Evolutionary conservation across 35 echinoderm and acorn worm species (phyloP), one percentile per base, ranked within the genome.

Genomic region (Acanthaster planci): DNA sequence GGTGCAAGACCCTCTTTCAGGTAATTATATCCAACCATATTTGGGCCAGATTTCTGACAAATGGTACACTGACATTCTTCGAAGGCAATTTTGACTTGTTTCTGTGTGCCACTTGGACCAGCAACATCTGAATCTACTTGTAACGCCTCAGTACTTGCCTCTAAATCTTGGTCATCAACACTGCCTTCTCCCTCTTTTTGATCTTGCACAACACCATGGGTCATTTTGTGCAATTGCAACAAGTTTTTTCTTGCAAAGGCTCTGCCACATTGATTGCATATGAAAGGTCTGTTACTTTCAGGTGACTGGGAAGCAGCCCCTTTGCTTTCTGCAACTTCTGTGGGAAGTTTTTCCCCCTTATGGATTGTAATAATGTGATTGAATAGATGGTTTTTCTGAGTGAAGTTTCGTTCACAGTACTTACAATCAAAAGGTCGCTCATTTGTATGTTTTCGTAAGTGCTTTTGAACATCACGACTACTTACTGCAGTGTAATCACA

Each of bases 191-290:
- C 26, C 26, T 72, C 64, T 72, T 72, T 72, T 16, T 72, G 64
- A 29, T 72, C 64, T 29, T 72, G 51, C 9, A 83, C 81, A 9
- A 83, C 52, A 58, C 52, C 58, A 40, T 83, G 81, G 16, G 81
- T 58, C 52, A 83, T 35, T 22, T 83, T 83, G 52, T 83, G 81
- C 81, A 83, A 40, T 83, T 83, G 81, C 19, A 83, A 38, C 30
- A 58, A 34, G 18, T 83, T 83, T 59, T 59, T 56, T 36, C 58
- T 54, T 57, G 53, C 58, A 59, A 40, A 83, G 27, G 81, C 51
- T 57, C 81, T 83, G 17, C 81, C 81, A 37, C 81, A 83, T 22
- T 83, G 52, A 59, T 55, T 59, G 58, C 81, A 83, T 83, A 34
- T 83, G 36, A 83, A 83, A 58, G 81, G 81, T 23, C 81, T 27